Evolutionary conservation across 2,113 vertebrate species (phyloP).

Genomic region (Octodon degus): DNA sequence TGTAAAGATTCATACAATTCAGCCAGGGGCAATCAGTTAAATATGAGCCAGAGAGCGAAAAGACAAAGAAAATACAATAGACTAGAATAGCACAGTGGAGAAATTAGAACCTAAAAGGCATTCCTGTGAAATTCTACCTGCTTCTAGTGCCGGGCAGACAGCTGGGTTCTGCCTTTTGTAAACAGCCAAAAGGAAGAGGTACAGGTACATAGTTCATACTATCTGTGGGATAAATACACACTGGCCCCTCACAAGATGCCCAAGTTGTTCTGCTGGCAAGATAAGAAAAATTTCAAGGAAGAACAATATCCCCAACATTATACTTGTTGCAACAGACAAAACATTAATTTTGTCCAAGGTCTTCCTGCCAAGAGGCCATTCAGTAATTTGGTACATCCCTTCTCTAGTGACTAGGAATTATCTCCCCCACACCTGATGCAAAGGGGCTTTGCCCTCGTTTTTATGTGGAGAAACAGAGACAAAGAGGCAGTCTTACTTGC

Average conservation of each 20-base stretch:
- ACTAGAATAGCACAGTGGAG: neutral
- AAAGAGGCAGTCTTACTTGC: neutral
- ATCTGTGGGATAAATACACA: neutral
- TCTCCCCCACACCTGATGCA: neutral
- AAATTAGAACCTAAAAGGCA: neutral
- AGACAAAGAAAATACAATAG: neutral
- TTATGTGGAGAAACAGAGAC: neutral
- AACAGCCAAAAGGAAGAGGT: neutral
- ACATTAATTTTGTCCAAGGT: neutral
- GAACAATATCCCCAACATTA: neutral
- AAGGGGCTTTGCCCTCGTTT: neutral
- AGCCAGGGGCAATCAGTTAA: neutral
- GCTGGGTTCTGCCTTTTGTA: neutral
- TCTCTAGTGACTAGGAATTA: neutral
- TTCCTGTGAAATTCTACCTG: neutral
- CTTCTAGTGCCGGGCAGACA: neutral
- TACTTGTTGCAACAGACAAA: neutral
- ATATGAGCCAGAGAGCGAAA: neutral
- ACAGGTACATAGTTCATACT: neutral
- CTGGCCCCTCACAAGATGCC: neutral
- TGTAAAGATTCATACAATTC: neutral
- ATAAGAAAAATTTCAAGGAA: constrained; percentile 29
- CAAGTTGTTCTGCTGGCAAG: neutral
- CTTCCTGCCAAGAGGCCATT: neutral
- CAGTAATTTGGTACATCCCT: neutral